phyloP scores from a whole-genome alignment of 2,888 invertebrate genomes.

The Morpho helenor region DNA sequence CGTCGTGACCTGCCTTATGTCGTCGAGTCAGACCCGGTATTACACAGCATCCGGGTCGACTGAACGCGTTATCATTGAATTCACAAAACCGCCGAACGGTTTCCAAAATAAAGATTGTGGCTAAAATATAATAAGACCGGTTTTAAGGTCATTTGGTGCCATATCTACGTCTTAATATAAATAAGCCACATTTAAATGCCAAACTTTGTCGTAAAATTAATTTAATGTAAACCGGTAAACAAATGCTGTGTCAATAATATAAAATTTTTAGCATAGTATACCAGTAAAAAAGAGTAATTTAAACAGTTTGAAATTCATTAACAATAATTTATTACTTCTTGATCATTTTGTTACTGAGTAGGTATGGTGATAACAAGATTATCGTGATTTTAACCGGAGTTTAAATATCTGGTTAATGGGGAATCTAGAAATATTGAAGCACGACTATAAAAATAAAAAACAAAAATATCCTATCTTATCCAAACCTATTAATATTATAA shows the following conservation, averaged over 20 bases:
- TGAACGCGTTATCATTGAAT: conserved; percentile 41
- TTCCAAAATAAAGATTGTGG: conserved; percentile 37
- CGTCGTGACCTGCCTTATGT: conserved; percentile 47
- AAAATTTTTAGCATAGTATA: neutral
- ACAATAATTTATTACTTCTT: no score
- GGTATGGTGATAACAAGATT: no score
- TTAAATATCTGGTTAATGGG: no score
- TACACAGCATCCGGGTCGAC: conserved; percentile 56
- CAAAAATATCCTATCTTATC: no score
- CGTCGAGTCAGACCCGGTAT: conserved; percentile 35
- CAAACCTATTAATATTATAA: no score
- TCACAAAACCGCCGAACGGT: conserved; percentile 38
- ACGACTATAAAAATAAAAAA: no score
- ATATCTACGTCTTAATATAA: conserved; percentile 2
- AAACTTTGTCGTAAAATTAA: conserved; percentile 6
- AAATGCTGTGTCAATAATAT: neutral
- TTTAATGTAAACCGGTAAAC: neutral
- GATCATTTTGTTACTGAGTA: no score
- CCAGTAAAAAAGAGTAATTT: no score
- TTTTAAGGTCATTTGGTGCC: conserved; percentile 31
- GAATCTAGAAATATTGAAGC: no score
- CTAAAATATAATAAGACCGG: conserved; percentile 33
- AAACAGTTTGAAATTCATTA: no score
- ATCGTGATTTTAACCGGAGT: no score
- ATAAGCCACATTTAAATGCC: conserved; percentile 4